A percentile compares a stretch with the other conserved stretches of the same genome.
These are phyloP conservation scores for Apocheima hispidaria DNA, from an alignment of 2,888 invertebrate species.

Conservation along the genomic window DNA sequence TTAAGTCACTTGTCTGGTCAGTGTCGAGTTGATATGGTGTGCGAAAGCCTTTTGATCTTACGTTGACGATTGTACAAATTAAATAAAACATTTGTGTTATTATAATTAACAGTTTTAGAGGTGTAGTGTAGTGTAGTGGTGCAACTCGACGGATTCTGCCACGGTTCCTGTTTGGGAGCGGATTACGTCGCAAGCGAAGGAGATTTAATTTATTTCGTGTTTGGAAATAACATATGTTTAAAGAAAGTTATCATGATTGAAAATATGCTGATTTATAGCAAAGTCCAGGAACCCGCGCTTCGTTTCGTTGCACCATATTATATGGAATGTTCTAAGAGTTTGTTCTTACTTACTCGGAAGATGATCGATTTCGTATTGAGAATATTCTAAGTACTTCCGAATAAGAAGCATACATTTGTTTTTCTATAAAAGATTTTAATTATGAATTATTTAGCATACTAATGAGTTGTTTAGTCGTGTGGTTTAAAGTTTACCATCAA, in stretches of 20 bases:
- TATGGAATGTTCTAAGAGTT: conserved; percentile 48
- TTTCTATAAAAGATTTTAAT: conserved; percentile 39
- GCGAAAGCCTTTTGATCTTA: conserved; percentile 43
- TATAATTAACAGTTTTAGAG: conserved; percentile 44
- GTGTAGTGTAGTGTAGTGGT: conserved; percentile 42
- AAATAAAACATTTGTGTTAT: conserved; percentile 54
- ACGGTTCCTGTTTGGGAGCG: too few relatives aligned
- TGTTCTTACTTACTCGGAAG: conserved; percentile 17
- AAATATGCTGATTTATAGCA: too few relatives aligned
- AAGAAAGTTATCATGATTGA: too few relatives aligned
- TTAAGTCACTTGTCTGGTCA: background rate
- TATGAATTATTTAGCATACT: conserved; percentile 50
- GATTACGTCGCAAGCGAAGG: background rate
- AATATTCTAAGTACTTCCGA: background rate
- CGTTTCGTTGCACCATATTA: conserved; percentile 13
- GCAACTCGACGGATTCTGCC: conserved; percentile 9
- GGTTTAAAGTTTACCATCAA: conserved; percentile 52
- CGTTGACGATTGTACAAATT: conserved; percentile 60
- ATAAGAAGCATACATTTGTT: conserved; percentile 5
- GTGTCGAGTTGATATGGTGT: conserved; percentile 3
- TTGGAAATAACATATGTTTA: background rate
- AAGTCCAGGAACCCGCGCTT: too few relatives aligned
- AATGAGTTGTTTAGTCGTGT: conserved; percentile 55
- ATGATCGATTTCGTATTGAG: background rate
- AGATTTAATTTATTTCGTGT: background rate